Percentiles rank a stretch among this genome's conserved stretches.
phyloP scores from a whole-genome alignment of 2,888 invertebrate genomes.

The Pyralis farinalis region DNA sequence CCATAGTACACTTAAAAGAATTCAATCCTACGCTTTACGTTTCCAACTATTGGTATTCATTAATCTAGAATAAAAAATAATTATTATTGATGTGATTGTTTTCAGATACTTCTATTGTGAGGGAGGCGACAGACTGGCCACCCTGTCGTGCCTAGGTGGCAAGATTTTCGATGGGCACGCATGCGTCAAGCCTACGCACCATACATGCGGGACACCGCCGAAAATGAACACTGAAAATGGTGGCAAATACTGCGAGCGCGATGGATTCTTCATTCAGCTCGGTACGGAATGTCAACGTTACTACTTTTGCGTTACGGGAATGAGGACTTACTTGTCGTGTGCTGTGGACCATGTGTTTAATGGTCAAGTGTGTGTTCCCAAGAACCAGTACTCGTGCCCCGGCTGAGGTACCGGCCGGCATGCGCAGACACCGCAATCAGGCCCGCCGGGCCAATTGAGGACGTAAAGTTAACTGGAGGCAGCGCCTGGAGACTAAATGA shows the following conservation, averaged over 20 bases:
- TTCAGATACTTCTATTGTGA: constrained; percentile 81
- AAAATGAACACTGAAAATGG: constrained; percentile 37
- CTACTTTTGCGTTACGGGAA: constrained; percentile 79
- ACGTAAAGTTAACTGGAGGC: not conserved
- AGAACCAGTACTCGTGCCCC: constrained; percentile 67
- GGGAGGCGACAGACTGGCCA: constrained; percentile 75
- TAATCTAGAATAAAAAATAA: not conserved
- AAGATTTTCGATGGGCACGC: constrained; percentile 81
- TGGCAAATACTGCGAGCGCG: constrained; percentile 52
- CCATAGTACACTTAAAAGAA: too few species aligned
- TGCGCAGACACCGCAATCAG: constrained; percentile 13
- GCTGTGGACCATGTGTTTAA: constrained; percentile 73
- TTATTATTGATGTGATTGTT: constrained; percentile 14
- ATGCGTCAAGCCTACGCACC: constrained; percentile 65
- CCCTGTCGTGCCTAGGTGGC: constrained; percentile 77
- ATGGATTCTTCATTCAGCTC: constrained; percentile 80
- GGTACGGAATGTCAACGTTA: constrained; percentile 75
- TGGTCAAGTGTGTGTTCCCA: constrained; percentile 77
- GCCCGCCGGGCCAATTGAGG: constrained; percentile 5
- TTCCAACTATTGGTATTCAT: too few species aligned
- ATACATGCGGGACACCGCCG: constrained; percentile 60
- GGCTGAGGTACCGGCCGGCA: constrained; percentile 39
- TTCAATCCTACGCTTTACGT: too few species aligned
- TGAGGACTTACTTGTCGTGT: constrained; percentile 72
- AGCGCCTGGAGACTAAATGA: constrained; percentile 15